phyloP scores from a whole-genome alignment of 1,140 invertebrate genomes.

The Drosophila fuyamai region DNA sequence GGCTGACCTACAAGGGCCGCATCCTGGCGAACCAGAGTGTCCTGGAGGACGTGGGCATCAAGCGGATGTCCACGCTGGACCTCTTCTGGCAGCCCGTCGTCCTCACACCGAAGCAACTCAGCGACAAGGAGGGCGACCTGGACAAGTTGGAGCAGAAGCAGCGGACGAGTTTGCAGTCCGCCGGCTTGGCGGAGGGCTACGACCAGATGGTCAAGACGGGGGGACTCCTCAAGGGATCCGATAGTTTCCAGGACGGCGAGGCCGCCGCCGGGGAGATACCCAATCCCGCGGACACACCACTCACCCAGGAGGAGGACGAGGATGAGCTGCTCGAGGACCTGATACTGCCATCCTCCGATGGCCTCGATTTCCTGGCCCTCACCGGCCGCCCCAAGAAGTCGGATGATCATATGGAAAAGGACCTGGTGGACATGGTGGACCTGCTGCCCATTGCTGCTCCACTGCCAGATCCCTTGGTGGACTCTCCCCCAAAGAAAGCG shows the following conservation, averaged over 20 bases:
- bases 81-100: slow-evolving; percentile 66
- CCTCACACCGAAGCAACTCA: slow-evolving; percentile 45
- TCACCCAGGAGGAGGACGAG: slow-evolving; percentile 12
- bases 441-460: neutral
- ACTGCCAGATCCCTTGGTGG: neutral
- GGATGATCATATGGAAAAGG: neutral
- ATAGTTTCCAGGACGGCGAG: neutral
- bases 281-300: neutral
- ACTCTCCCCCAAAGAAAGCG: neutral
- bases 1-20: slow-evolving; percentile 55
- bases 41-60: slow-evolving; percentile 57
- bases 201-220: slow-evolving; percentile 20
- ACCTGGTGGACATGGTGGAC: neutral
- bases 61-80: slow-evolving; percentile 63
- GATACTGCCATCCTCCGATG: slow-evolving; percentile 31
- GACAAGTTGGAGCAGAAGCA: slow-evolving; percentile 52
- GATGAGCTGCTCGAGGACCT: slow-evolving; percentile 23
- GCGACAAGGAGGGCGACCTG: slow-evolving; percentile 56
- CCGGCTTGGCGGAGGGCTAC: slow-evolving; percentile 7
- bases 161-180: neutral
- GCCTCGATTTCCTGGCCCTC: slow-evolving; percentile 48
- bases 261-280: neutral
- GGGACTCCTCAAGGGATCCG: neutral
- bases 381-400: slow-evolving; percentile 24
- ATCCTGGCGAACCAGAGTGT: slow-evolving; percentile 48